A percentile compares a stretch with the other conserved stretches of the same genome.
phyloP scores from a whole-genome alignment of 2,113 vertebrate genomes.

The Chamaea fasciata region DNA sequence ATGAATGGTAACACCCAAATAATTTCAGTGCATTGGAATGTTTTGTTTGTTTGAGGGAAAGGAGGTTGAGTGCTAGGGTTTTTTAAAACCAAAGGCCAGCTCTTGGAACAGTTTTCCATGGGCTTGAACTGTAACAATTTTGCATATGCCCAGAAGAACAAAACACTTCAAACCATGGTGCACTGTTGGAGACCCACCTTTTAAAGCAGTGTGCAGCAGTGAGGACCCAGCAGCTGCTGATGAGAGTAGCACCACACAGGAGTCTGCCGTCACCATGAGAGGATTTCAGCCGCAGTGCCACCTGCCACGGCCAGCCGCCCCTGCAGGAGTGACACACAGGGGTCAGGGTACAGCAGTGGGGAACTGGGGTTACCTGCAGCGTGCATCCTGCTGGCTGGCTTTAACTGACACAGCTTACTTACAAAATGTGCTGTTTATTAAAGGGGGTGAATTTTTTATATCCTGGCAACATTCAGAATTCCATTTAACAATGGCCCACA shows the following conservation, averaged over 20 bases:
- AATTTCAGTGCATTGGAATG: background rate
- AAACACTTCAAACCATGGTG: background rate
- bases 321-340: slow-evolving; percentile 44
- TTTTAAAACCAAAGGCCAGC: background rate
- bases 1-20: background rate
- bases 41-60: background rate
- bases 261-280: slow-evolving; percentile 86
- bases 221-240: slow-evolving; percentile 94
- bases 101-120: background rate
- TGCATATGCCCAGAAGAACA: background rate
- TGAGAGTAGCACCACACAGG: slow-evolving; percentile 92
- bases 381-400: background rate
- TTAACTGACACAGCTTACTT: background rate
- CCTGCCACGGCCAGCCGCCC: slow-evolving; percentile 96
- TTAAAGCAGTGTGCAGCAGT: slow-evolving; percentile 98
- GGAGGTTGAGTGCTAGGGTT: background rate
- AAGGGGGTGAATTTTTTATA: background rate
- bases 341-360: background rate
- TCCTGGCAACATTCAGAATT: background rate
- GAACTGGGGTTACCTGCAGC: background rate
- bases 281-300: slow-evolving; percentile 86
- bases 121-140: background rate
- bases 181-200: slow-evolving; percentile 68
- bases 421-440: background rate
- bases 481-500: background rate